These are phyloP conservation scores for Chromobotia macracanthus DNA, from an alignment of 2,797 vertebrate species.

Conservation along the genomic window DNA sequence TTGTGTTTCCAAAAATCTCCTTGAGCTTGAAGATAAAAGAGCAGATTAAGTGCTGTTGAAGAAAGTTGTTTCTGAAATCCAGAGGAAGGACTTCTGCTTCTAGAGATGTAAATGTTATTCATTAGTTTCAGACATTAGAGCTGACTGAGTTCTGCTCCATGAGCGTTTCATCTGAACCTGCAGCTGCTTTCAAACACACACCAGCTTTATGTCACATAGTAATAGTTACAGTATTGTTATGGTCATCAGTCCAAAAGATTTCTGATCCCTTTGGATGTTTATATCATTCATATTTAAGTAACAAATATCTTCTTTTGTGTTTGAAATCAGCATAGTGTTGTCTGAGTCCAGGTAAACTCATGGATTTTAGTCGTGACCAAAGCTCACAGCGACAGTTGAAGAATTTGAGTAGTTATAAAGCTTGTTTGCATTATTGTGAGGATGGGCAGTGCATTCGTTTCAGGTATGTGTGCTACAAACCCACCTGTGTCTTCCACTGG, in stretches of 20 bases:
- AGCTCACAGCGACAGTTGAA: too few relatives aligned
- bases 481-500: slow-evolving; percentile 35
- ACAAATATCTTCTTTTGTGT: not conserved
- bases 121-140: slow-evolving; percentile 21
- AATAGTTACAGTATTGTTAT: not conserved
- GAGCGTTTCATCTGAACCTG: slow-evolving; percentile 7
- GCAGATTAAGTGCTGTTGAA: not conserved
- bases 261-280: not conserved
- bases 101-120: not conserved
- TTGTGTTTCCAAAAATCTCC: too few relatives aligned
- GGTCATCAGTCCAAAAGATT: too few relatives aligned
- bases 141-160: not conserved
- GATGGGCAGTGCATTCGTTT: not conserved
- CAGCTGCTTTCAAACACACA: not conserved
- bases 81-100: not conserved
- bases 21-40: not conserved
- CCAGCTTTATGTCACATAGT: slow-evolving; percentile 1
- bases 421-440: not conserved
- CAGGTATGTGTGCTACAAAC: slow-evolving; percentile 49
- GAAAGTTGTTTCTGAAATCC: not conserved
- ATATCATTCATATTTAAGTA: not conserved
- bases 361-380: not conserved
- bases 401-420: too few relatives aligned
- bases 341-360: not conserved
- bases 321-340: not conserved